Conservation (phyloP, 2,888 invertebrate species). For the Rhorus exstirpatorius region DNA sequence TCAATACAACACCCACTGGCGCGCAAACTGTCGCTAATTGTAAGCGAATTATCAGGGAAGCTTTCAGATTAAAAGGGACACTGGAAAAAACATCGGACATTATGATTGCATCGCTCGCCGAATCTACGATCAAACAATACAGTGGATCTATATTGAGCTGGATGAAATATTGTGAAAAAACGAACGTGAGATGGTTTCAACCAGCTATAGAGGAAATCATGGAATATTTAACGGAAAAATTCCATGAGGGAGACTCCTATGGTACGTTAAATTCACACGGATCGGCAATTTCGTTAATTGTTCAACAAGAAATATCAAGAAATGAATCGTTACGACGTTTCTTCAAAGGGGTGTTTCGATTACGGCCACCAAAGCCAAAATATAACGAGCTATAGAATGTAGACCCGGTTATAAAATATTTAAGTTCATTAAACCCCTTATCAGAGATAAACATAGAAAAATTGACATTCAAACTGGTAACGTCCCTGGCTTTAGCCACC, state of each 20-base stretch:
- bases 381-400: constrained; percentile 39
- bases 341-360: constrained; percentile 38
- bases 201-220: constrained; percentile 55
- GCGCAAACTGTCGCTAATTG: constrained; percentile 75
- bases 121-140: constrained; percentile 74
- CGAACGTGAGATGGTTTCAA: constrained; percentile 43
- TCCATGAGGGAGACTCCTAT: constrained; percentile 42
- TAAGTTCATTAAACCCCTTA: constrained; percentile 21
- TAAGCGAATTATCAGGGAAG: constrained; percentile 74
- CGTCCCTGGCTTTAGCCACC: constrained; percentile 59
- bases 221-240: constrained; percentile 58
- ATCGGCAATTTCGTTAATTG: constrained; percentile 74
- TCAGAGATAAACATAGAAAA: constrained; percentile 28
- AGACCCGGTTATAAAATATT: constrained; percentile 41
- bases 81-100: constrained; percentile 66
- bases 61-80: constrained; percentile 65
- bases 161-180: constrained; percentile 71
- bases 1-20: constrained; percentile 70
- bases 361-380: constrained; percentile 45
- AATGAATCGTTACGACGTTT: constrained; percentile 40
- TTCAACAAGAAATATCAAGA: constrained; percentile 58
- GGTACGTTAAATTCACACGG: constrained; percentile 58
- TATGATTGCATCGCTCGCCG: constrained; percentile 71
- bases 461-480: constrained; percentile 37
- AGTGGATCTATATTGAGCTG: constrained; percentile 71